A percentile compares a stretch with the other conserved stretches of the same genome.
phyloP scores from a whole-genome alignment of 2,888 invertebrate species.

The Mesorhabditis sp. region DNA sequence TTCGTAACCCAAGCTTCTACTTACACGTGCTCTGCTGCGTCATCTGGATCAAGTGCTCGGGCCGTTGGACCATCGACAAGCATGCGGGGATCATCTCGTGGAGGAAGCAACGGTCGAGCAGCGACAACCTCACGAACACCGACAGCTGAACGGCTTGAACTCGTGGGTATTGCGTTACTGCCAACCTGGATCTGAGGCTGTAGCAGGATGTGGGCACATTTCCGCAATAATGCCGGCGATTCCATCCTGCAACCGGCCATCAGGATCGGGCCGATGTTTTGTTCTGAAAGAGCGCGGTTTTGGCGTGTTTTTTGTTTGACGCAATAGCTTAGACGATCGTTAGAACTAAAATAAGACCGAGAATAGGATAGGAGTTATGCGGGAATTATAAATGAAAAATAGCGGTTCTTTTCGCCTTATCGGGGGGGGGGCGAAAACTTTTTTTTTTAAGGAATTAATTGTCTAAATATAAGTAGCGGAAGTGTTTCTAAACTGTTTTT shows the following conservation, averaged over 20 bases:
- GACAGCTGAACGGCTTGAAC: constrained; percentile 34
- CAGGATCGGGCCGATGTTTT: constrained; percentile 55
- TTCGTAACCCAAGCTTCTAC: constrained; percentile 8
- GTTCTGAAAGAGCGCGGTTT: constrained; percentile 30
- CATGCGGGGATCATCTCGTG: constrained; percentile 57
- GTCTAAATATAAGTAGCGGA: no score
- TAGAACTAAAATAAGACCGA: no score
- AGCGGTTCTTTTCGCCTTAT: neutral
- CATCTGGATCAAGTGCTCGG: constrained; percentile 57
- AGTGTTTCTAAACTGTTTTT: neutral
- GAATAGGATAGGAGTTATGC: no score
- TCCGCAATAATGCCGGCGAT: constrained; percentile 52
- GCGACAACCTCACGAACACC: constrained; percentile 55
- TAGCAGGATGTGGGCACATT: constrained; percentile 54
- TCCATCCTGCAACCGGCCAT: constrained; percentile 58
- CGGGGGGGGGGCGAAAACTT: no score
- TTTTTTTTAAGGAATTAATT: no score
- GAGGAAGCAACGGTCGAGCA: constrained; percentile 57
- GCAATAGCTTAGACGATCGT: no score
- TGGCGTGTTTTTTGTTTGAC: no score
- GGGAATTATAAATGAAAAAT: neutral
- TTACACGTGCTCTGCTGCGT: constrained; percentile 55
- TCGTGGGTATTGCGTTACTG: neutral
- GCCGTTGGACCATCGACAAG: constrained; percentile 49
- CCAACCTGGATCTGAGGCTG: constrained; percentile 41